phyloP scores from a whole-genome alignment of 2,888 invertebrate species.

The Drosophila macrothrix region DNA sequence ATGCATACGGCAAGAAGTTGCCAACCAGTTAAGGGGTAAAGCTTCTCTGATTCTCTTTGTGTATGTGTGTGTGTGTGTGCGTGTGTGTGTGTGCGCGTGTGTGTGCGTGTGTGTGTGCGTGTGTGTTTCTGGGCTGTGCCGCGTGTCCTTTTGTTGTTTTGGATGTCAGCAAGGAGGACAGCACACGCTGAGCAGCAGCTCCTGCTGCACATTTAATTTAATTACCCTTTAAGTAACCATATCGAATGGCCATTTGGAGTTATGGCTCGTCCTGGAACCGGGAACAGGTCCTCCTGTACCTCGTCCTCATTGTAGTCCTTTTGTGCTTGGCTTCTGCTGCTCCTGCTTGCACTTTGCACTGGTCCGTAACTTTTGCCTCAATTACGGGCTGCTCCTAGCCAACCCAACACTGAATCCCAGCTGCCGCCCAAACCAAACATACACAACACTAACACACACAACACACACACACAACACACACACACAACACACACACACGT shows the following conservation, averaged over 20 bases:
- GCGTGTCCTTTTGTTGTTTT: conserved; percentile 67
- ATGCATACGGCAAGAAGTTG: conserved; percentile 63
- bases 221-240: conserved; percentile 84
- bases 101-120: neutral
- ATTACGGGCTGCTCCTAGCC: conserved; percentile 49
- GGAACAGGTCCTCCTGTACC: conserved; percentile 3
- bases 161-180: conserved; percentile 65
- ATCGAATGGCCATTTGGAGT: conserved; percentile 79
- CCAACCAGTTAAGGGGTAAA: conserved; percentile 31
- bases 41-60: conserved; percentile 4
- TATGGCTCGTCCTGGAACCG: conserved; percentile 40
- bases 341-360: conserved; percentile 51
- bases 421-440: conserved; percentile 24
- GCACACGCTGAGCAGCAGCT: conserved; percentile 44
- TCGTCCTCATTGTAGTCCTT: conserved; percentile 10
- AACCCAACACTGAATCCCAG: conserved; percentile 14
- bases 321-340: conserved; percentile 20
- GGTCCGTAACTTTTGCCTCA: conserved; percentile 56
- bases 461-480: conserved; percentile 10
- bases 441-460: conserved; percentile 1
- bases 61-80: neutral
- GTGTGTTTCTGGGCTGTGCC: conserved; percentile 21
- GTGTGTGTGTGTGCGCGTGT: neutral
- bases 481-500: conserved; percentile 50
- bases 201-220: conserved; percentile 78